These are phyloP conservation scores for Lissonota sp. DNA, from an alignment of 2,888 invertebrate species.

Conservation along the genomic window DNA sequence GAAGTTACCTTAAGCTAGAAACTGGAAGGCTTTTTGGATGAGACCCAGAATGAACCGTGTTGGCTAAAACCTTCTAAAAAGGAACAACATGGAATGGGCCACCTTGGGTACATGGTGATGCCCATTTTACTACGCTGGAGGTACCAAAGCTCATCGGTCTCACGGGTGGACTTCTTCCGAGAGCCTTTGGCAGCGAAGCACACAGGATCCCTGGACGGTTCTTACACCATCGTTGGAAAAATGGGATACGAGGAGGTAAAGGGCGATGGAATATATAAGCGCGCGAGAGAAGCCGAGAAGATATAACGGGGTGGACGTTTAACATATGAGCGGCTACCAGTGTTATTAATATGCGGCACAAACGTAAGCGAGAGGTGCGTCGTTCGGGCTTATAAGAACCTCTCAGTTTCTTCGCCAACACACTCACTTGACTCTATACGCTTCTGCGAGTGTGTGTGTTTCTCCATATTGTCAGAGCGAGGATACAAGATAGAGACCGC, in stretches of 20 bases:
- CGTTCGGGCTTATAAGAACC: constrained; percentile 66
- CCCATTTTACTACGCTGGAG: constrained; percentile 61
- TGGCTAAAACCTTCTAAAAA: not conserved
- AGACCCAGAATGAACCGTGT: not conserved
- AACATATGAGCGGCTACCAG: constrained; percentile 83
- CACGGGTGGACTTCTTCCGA: constrained; percentile 35
- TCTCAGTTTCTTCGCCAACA: constrained; percentile 76
- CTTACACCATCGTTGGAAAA: constrained; percentile 24
- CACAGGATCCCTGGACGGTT: not conserved
- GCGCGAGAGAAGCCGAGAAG: constrained; percentile 65
- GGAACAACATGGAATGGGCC: not conserved
- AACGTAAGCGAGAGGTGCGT: constrained; percentile 71
- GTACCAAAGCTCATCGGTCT: constrained; percentile 59
- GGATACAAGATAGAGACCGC: constrained; percentile 39
- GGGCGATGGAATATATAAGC: constrained; percentile 36
- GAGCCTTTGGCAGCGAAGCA: constrained; percentile 3
- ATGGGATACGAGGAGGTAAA: constrained; percentile 40
- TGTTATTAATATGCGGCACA: constrained; percentile 81
- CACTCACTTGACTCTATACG: constrained; percentile 27
- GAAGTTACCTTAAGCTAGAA: too few species aligned
- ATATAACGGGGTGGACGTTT: constrained; percentile 81
- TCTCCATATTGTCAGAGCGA: not conserved
- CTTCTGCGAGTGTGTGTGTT: too few species aligned
- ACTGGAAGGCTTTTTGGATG: too few species aligned
- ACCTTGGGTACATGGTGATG: constrained; percentile 3